phyloP scores from a whole-genome alignment of 2,113 vertebrate genomes.

The Colaptes auratus region DNA sequence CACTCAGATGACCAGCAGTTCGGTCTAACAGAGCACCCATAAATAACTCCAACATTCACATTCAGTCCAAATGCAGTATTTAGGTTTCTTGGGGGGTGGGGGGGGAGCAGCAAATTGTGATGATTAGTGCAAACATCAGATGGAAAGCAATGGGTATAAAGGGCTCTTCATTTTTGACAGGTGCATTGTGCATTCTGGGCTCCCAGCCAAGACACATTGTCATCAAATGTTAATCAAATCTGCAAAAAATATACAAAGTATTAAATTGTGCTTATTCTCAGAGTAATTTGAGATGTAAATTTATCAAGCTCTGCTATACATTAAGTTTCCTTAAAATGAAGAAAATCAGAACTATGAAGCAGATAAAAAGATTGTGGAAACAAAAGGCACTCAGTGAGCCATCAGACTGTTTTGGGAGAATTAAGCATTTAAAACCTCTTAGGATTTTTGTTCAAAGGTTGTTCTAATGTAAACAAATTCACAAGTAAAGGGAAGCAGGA shows the following conservation, averaged over 20 bases:
- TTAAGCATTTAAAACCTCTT: not conserved
- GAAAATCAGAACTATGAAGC: not conserved
- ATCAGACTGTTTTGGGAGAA: not conserved
- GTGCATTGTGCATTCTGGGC: slow-evolving; percentile 51
- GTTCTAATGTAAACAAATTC: not conserved
- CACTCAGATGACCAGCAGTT: not conserved
- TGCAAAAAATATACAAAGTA: slow-evolving; percentile 45
- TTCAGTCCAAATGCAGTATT: not conserved
- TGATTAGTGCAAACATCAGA: slow-evolving; percentile 5
- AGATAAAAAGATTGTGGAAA: slow-evolving; percentile 10
- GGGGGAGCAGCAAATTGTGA: not conserved
- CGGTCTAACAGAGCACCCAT: not conserved
- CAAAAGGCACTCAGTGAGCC: not conserved
- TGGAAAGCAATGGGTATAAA: slow-evolving; percentile 53
- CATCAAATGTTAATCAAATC: slow-evolving; percentile 72
- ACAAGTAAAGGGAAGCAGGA: not conserved
- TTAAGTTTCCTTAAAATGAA: slow-evolving; percentile 11
- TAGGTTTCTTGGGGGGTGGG: not conserved
- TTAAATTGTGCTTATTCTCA: slow-evolving; percentile 36
- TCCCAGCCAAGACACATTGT: slow-evolving; percentile 55
- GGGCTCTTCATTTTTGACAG: slow-evolving; percentile 74
- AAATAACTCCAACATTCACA: not conserved
- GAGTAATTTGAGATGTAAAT: slow-evolving; percentile 40
- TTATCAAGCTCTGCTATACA: slow-evolving; percentile 1
- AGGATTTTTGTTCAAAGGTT: not conserved